Evolutionary conservation across 2,888 invertebrate genomes (phyloP), one percentile per base, ranked within the genome.

Genomic region (Criorhina ranunculi): DNA sequence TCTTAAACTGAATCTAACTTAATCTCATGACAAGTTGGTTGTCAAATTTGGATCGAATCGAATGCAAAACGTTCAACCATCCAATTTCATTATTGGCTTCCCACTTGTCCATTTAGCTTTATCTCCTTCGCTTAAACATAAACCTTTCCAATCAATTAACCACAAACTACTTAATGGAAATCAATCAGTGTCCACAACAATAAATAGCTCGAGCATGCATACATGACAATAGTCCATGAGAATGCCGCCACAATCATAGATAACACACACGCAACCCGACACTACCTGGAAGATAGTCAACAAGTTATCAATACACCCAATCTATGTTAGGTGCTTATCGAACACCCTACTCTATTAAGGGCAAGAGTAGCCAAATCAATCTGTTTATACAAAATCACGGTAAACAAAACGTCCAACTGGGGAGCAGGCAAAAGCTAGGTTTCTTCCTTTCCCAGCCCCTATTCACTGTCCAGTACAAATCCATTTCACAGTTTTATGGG

Each of bases 141-240:
- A 40, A 67, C 29, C 35, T n/a, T 44, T 4, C 67, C 29, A 70
- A 64, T 69, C 62, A 81, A 76, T 69, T 79, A 55, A 40, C 12
- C 24, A 31, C 60, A 55, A 51, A 17, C 67, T 60, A 40, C 60
- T 62, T 57, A 66, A 76, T 17, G 24, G 31, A 69, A 70, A 70
- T 62, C 69, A 81, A 64, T 75, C 62, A 69, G 33, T 62, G 55
- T 55, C 55, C 55, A 62, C 55, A 42, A 81, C 60, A 67, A 75
- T 55, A 66, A 60, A 37, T 8, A 73, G 37, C 69, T 44, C 40
- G 57, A 67, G 59, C 59, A 51, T 72, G 33, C 62, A 62, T 57
- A 49, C 7, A 67, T 29, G 35, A 37, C 67, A 57, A 76, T 42
- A 69, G 35, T 75, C 53, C 53, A 67, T 31, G 53, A 53, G 67